These are phyloP conservation scores for Lethenteron reissneri DNA, from an alignment of 2,113 vertebrate species.

Conservation along the genomic window DNA sequence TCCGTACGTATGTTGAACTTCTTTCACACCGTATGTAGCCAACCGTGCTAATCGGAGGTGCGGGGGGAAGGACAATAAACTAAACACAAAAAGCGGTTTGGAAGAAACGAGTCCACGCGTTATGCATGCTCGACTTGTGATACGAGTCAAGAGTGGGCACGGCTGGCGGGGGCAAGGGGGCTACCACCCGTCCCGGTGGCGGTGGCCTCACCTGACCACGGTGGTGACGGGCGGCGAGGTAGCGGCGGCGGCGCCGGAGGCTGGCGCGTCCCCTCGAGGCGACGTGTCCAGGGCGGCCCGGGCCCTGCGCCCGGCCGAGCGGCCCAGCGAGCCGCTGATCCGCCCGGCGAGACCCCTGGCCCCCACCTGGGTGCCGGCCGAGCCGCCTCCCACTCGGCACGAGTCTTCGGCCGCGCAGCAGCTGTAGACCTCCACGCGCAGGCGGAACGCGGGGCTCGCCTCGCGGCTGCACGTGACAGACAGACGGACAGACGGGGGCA, in stretches of 20 bases:
- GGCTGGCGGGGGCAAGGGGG: no score
- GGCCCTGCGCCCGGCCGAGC: conserved; percentile 47
- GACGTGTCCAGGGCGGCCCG: conserved; percentile 34
- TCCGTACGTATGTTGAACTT: no score
- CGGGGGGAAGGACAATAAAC: no score
- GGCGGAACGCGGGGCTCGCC: conserved; percentile 44
- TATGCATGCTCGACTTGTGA: no score
- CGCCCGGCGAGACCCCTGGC: conserved; percentile 49
- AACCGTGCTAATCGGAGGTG: no score
- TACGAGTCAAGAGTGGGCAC: no score
- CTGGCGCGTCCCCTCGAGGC: conserved; percentile 23
- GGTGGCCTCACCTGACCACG: conserved; percentile 12
- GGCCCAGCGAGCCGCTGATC: conserved; percentile 60
- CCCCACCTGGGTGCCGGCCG: conserved; percentile 11
- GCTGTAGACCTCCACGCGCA: conserved; percentile 60
- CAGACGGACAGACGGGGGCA: neutral
- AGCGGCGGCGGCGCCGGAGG: conserved; percentile 10
- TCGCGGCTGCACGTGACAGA: conserved; percentile 21
- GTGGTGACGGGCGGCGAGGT: conserved; percentile 45
- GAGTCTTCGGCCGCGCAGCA: conserved; percentile 48
- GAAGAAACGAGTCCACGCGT: no score
- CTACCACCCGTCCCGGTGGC: no score
- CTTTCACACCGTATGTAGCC: no score
- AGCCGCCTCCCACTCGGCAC: conserved; percentile 36
- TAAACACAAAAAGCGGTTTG: no score